phyloP scores from a whole-genome alignment of 2,888 invertebrate genomes.

The Therioaphis trifolii region DNA sequence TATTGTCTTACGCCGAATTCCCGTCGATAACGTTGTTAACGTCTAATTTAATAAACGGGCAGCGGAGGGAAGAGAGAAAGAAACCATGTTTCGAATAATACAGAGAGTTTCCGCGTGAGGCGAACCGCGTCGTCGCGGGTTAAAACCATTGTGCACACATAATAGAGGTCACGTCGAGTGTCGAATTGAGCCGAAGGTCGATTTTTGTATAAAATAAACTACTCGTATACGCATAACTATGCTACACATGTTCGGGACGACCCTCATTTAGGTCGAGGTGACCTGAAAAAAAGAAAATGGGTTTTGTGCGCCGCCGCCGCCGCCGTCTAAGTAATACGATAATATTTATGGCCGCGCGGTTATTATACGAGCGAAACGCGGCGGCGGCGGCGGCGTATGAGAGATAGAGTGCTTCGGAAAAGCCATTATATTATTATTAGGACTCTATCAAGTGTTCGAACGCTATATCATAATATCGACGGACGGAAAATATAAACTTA shows the following conservation, averaged over 20 bases:
- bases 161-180: constrained; percentile 7
- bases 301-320: constrained; percentile 1
- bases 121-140: constrained; percentile 16
- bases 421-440: too few relatives aligned
- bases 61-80: not conserved
- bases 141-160: not conserved
- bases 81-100: not conserved
- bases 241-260: not conserved
- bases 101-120: constrained; percentile 33
- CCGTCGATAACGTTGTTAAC: not conserved
- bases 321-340: not conserved
- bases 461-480: too few relatives aligned
- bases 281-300: constrained; percentile 30
- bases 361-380: not conserved
- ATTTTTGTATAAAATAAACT: constrained; percentile 21
- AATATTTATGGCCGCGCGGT: not conserved
- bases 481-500: too few relatives aligned
- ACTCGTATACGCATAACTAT: not conserved
- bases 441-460: too few relatives aligned
- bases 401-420: too few relatives aligned
- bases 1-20: constrained; percentile 2
- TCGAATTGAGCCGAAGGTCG: constrained; percentile 16
- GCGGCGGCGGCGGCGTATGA: not conserved
- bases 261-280: constrained; percentile 3
- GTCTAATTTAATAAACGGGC: constrained; percentile 4